Base-by-base conservation (phyloP, 2,113 vertebrate species). In the Odontophorus gujanensis region DNA sequence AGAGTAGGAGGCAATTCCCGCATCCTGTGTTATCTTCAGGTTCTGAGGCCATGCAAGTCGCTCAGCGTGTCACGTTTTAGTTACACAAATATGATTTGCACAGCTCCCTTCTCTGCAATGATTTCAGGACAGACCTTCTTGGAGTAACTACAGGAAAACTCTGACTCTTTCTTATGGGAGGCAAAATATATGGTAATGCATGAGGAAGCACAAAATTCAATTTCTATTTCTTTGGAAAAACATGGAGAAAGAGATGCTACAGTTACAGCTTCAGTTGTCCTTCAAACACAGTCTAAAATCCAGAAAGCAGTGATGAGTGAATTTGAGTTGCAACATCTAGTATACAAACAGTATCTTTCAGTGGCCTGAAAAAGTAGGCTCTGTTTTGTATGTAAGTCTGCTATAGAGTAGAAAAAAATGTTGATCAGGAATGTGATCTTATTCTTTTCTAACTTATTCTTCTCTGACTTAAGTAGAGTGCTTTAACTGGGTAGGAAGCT, bases 1-100 rank as follows among this genome's bases (percentile, higher is more conserved):
- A 90, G 85, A 76, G 69, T 90, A 66, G 92, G 85, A 96, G 88
- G 83, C 73, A 75, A 68, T 94, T 96, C 93, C 93, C 43, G 0
- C 90, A 93, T 96, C 92, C 90, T 93, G 90, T 43, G n/a, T 74
- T 68, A 57, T 81, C 85, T 14, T 91, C 0, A 3, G 38, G 7
- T n/a, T 90, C 88, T 90, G 88, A 76, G 90, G 61, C 65, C 88
- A 90, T 88, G 45, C 1, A 0, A 13, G 38, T 65, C 83, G 57
- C 69, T 92, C 42, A 75, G 59, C 61, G 67, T 20, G 16, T 74
- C 4, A 3, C 40, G 51, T 55, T 58, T 85, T 18, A 13, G 13
- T 73, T 65, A 75, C 0, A 78, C 40, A 34, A 73, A 68, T 82
- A 24, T 0, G 0, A 36, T 61, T 62, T 68, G 40, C 87, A 48